A percentile compares a stretch with the other conserved stretches of the same genome.
Conservation (phyloP, 1,140 invertebrate species). For the Drosophila rufa region DNA sequence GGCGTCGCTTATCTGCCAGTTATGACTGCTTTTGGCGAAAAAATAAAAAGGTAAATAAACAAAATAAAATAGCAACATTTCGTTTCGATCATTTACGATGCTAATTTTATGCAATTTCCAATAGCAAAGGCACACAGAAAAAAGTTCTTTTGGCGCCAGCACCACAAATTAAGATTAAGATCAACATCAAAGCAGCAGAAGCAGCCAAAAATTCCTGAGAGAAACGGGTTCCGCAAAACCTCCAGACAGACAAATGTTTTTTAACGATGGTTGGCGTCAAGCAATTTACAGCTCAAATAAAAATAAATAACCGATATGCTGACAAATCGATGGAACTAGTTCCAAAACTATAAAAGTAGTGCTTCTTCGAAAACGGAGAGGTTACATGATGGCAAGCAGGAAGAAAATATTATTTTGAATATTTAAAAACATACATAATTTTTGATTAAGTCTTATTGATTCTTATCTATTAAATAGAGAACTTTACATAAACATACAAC, state of each 20-base stretch:
- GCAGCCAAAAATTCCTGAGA: slow-evolving; percentile 53
- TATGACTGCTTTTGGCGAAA: slow-evolving; percentile 34
- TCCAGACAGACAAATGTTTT: slow-evolving; percentile 48
- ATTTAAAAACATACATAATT: not conserved
- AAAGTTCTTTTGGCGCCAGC: slow-evolving; percentile 71
- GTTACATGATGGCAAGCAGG: not conserved
- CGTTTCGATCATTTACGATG: slow-evolving; percentile 57
- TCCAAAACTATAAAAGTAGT: slow-evolving; percentile 12
- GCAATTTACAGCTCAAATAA: slow-evolving; percentile 77
- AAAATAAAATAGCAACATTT: slow-evolving; percentile 55
- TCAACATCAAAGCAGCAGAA: slow-evolving; percentile 66
- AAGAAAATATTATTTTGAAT: slow-evolving; percentile 1
- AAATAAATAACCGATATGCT: slow-evolving; percentile 66
- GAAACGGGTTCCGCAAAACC: slow-evolving; percentile 51
- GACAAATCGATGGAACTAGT: slow-evolving; percentile 68
- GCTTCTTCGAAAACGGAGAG: not conserved
- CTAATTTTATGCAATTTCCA: slow-evolving; percentile 64
- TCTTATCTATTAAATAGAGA: not conserved
- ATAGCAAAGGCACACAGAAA: slow-evolving; percentile 32
- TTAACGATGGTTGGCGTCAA: slow-evolving; percentile 75
- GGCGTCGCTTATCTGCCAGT: slow-evolving; percentile 39
- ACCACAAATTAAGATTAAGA: slow-evolving; percentile 80
- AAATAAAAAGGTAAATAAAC: slow-evolving; percentile 46
- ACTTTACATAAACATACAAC: not conserved
- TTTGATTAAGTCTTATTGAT: not conserved